Evolutionary conservation across 2,113 vertebrate species (phyloP).

Genomic region (Neopipo cinnamomea): DNA sequence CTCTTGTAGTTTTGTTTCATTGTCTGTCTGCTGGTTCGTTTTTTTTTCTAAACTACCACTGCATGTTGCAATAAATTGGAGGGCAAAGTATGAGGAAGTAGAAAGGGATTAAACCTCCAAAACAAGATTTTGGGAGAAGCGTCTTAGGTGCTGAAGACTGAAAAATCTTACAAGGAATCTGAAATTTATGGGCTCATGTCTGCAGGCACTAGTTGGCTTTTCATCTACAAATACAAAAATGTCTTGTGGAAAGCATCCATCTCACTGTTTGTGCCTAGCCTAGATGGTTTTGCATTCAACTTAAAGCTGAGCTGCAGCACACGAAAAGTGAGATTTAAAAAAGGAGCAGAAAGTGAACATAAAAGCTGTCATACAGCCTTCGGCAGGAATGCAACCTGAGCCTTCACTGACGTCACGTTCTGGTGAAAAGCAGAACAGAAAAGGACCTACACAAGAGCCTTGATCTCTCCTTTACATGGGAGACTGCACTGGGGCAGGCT

Average conservation of each 20-base stretch:
- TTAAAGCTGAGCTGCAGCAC: not conserved
- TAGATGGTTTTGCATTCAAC: not conserved
- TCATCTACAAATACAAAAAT: not conserved
- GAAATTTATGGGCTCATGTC: not conserved
- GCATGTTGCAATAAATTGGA: not conserved
- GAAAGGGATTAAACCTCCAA: not conserved
- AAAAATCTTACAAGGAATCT: not conserved
- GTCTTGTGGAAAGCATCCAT: not conserved
- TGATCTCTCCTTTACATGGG: not conserved
- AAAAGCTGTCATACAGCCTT: not conserved
- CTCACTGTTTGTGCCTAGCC: not conserved
- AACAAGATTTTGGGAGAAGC: not conserved
- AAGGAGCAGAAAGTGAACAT: not conserved
- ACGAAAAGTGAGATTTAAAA: constrained; percentile 3
- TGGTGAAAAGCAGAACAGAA: not conserved
- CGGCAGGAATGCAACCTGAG: not conserved
- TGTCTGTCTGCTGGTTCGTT: not conserved
- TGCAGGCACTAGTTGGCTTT: not conserved
- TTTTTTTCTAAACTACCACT: not conserved
- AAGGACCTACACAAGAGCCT: not conserved
- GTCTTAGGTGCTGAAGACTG: not conserved
- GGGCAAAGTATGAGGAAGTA: not conserved
- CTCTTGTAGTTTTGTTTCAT: not conserved
- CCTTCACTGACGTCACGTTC: not conserved
- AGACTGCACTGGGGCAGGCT: not conserved